phyloP scores from a whole-genome alignment of 1,140 invertebrate species.

The Papilio dardanus region DNA sequence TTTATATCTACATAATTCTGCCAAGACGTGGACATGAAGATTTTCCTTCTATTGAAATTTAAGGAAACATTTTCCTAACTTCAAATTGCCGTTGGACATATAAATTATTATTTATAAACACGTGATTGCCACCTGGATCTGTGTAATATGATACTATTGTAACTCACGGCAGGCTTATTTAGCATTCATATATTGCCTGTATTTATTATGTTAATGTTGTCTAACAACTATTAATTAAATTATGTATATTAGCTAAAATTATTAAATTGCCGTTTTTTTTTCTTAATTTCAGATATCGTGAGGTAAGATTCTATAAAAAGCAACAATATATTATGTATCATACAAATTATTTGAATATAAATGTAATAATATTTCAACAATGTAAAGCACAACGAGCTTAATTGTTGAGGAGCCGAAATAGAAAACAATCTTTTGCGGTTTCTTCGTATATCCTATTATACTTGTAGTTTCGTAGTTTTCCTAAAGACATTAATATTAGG shows the following conservation, averaged over 20 bases:
- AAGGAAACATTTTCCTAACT: slow-evolving; percentile 43
- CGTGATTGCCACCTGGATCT: not conserved
- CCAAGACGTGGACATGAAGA: not conserved
- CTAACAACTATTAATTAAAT: slow-evolving; percentile 15
- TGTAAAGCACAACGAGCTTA: too few species aligned
- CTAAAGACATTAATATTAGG: too few species aligned
- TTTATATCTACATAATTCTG: not conserved
- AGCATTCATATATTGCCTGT: slow-evolving; percentile 3
- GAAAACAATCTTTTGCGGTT: too few species aligned
- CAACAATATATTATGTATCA: too few species aligned
- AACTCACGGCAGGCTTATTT: not conserved
- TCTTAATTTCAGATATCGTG: slow-evolving; percentile 1
- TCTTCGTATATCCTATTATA: too few species aligned
- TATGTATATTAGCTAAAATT: slow-evolving; percentile 18
- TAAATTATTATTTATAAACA: not conserved
- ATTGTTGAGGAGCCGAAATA: too few species aligned
- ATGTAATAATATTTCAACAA: too few species aligned
- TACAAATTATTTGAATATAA: too few species aligned
- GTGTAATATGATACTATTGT: not conserved
- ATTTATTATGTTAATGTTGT: slow-evolving; percentile 16
- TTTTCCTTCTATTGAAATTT: not conserved
- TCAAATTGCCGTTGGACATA: not conserved
- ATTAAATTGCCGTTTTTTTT: not conserved
- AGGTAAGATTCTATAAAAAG: slow-evolving; percentile 17
- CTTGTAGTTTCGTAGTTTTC: too few species aligned